Evolutionary conservation across 2,888 invertebrate species (phyloP).

Genomic region (Cyclophora albipunctata): DNA sequence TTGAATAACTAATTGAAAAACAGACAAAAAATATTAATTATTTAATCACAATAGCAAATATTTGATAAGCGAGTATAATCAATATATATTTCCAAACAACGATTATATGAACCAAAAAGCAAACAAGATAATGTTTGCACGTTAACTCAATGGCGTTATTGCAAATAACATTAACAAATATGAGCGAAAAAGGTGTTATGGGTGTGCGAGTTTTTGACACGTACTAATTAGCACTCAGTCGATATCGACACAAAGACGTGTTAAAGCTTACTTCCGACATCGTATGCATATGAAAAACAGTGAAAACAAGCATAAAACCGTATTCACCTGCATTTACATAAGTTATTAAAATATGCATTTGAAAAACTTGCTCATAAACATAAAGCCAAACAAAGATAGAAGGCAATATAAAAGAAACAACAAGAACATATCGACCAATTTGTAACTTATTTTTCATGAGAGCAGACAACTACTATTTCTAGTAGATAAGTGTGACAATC

Average conservation of each 20-base stretch:
- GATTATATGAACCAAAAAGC: slow-evolving; percentile 1
- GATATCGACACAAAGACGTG: slow-evolving; percentile 48
- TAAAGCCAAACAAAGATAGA: too few species aligned
- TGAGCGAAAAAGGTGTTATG: slow-evolving; percentile 55
- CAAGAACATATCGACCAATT: too few species aligned
- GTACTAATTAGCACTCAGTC: slow-evolving; percentile 60
- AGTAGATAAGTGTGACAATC: slow-evolving; percentile 39
- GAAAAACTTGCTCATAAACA: too few species aligned
- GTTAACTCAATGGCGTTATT: slow-evolving; percentile 46
- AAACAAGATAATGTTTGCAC: slow-evolving; percentile 40
- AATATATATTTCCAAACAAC: too few species aligned
- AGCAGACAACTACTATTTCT: slow-evolving; percentile 24
- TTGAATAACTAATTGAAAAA: too few species aligned
- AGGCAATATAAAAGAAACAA: too few species aligned
- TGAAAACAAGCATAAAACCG: slow-evolving; percentile 3
- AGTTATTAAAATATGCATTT: too few species aligned
- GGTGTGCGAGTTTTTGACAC: slow-evolving; percentile 57
- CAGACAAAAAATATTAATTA: too few species aligned
- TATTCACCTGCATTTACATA: too few species aligned
- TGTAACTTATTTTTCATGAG: slow-evolving; percentile 22
- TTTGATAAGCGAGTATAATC: too few species aligned
- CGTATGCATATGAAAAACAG: slow-evolving; percentile 20
- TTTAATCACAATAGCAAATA: too few species aligned
- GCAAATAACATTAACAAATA: slow-evolving; percentile 54
- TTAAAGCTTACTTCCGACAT: slow-evolving; percentile 48